Percentiles rank a stretch among this genome's conserved stretches.
Evolutionary conservation across 2,797 vertebrate genomes (phyloP).

Genomic region (Lacerta bilineata): DNA sequence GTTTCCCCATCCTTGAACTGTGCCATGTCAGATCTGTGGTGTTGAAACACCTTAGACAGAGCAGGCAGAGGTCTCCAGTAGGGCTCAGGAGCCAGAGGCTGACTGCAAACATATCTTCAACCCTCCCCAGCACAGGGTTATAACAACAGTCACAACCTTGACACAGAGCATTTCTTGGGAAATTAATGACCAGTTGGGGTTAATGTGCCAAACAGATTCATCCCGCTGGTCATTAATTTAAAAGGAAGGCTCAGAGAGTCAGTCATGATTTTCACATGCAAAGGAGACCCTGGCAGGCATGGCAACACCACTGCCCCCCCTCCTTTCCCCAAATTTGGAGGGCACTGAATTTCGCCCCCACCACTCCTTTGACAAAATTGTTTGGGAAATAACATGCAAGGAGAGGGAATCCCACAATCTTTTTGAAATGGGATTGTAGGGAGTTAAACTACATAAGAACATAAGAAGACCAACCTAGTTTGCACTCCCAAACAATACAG

Average conservation of each 20-base stretch:
- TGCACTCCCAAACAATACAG: too few species aligned
- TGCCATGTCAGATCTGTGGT: background rate
- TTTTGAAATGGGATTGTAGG: too few species aligned
- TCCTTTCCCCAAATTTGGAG: background rate
- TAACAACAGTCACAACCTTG: background rate
- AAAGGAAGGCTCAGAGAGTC: background rate
- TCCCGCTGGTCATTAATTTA: slow-evolving; percentile 31
- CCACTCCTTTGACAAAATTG: background rate
- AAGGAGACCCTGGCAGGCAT: slow-evolving; percentile 6
- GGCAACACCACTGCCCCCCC: background rate
- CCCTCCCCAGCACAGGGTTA: background rate
- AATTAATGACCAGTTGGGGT: slow-evolving; percentile 16
- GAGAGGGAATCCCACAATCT: too few species aligned
- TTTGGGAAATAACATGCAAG: background rate
- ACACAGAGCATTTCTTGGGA: background rate
- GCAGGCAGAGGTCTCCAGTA: background rate
- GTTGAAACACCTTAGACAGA: background rate
- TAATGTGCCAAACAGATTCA: slow-evolving; percentile 27
- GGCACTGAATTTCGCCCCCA: background rate
- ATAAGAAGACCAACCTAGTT: too few species aligned
- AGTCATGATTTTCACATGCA: slow-evolving; percentile 22
- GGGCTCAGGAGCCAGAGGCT: background rate
- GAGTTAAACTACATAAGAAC: too few species aligned
- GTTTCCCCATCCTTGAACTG: background rate
- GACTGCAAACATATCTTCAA: background rate